phyloP scores from a whole-genome alignment of 1,140 invertebrate genomes.

The Lineus longissimus region DNA sequence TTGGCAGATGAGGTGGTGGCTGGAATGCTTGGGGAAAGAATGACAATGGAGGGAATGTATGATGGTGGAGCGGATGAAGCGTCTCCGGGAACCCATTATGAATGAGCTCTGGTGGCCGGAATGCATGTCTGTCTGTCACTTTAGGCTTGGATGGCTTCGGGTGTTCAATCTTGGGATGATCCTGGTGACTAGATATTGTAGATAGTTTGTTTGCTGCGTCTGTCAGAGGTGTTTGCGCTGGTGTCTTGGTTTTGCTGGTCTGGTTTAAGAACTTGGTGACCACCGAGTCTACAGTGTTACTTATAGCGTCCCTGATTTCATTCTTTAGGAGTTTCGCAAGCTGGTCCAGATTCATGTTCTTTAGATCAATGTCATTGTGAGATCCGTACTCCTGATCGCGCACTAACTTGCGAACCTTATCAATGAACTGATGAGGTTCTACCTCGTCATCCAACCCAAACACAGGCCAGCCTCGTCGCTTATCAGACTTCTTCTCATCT shows the following conservation, averaged over 20 bases:
- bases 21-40: constrained; percentile 32
- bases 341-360: background rate
- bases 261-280: constrained; percentile 75
- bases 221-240: constrained; percentile 6
- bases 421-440: constrained; percentile 24
- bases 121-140: background rate
- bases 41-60: constrained; percentile 34
- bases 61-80: constrained; percentile 16
- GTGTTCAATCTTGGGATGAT: background rate
- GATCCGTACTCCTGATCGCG: constrained; percentile 61
- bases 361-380: background rate
- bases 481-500: constrained; percentile 4
- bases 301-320: constrained; percentile 72
- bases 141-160: constrained; percentile 1
- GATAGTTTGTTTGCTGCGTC: background rate
- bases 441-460: constrained; percentile 8
- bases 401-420: constrained; percentile 24
- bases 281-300: constrained; percentile 76
- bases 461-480: background rate
- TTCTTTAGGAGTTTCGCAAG: constrained; percentile 82
- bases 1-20: constrained; percentile 61
- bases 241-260: constrained; percentile 23
- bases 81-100: background rate
- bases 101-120: background rate
- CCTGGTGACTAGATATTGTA: too few relatives aligned